These are phyloP conservation scores for Trematocara zebra DNA, from an alignment of 2,113 vertebrate genomes.

Conservation along the genomic window DNA sequence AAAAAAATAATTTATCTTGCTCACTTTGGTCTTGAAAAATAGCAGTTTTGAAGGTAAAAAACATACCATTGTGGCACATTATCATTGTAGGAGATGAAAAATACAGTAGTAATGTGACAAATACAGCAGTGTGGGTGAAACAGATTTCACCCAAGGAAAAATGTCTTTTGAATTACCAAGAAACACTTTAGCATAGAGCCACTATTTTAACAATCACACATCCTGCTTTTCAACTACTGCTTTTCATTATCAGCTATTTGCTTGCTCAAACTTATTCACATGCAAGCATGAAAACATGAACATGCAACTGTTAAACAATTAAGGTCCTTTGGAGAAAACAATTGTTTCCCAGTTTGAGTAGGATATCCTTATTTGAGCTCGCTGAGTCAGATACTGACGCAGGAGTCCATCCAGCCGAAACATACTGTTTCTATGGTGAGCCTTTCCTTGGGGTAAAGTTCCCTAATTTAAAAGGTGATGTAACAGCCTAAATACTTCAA, in stretches of 20 bases:
- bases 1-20: background rate
- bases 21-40: background rate
- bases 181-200: background rate
- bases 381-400: slow-evolving; percentile 33
- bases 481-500: slow-evolving; percentile 1
- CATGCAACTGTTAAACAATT: slow-evolving; percentile 12
- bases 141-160: background rate
- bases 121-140: background rate
- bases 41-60: background rate
- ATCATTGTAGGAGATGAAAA: background rate
- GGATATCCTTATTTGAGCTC: slow-evolving; percentile 45
- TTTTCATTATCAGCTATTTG: background rate
- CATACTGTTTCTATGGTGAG: slow-evolving; percentile 31
- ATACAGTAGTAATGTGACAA: background rate
- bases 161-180: background rate
- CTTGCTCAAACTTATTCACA: background rate
- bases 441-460: slow-evolving; percentile 23
- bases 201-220: background rate
- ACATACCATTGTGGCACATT: background rate
- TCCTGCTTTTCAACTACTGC: background rate
- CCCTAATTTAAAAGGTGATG: slow-evolving; percentile 17
- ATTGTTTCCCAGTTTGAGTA: slow-evolving; percentile 41
- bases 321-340: background rate
- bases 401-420: background rate
- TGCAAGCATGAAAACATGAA: background rate